Evolutionary conservation across 2,797 vertebrate genomes (phyloP), one percentile per base, ranked within the genome.

Genomic region (Catostomus latipinnis): DNA sequence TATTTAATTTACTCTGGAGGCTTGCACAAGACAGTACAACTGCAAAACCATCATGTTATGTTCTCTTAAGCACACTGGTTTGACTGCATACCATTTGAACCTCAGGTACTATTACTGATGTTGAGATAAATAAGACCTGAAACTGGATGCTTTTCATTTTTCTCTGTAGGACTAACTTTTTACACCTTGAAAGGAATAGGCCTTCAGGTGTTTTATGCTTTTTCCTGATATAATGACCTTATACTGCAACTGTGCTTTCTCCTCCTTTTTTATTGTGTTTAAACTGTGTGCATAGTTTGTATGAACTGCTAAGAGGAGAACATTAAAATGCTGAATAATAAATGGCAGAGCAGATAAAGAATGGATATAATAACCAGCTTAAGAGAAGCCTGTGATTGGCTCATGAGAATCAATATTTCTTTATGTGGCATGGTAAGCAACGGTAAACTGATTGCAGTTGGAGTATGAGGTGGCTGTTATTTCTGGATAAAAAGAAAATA

Each of bases 41-140:
- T 34, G 34, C 34, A 34, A 34, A 34, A 34, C 34, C 34, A 34
- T 34, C 84, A 82, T 84, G 50, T 71, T 60, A 14, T 12, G 60
- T 71, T 66, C 18, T 60, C 16, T 62, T 18, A 76, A 71, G 74
- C 80, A 86, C 79, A 89, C 88, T 86, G 86, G 90, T 91, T 88
- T 90, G 87, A 75, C 79, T 9, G 81, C 90, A 93, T 93, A 88
- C 88, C 90, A 83, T 77, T 68, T 56, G 5, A 43, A 71, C 87
- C 68, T 68, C 69, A 81, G 73, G 86, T 85, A 72, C 80, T 87
- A 84, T 80, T 83, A 78, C 68, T 61, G 80, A 52, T 78, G 67
- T 83, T 74, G 71, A 74, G 71, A 75, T 86, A 69, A 77, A 53
- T 7, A 22, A 74, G 54, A 82, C 5, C 57, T 12, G 50, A 48